These are phyloP conservation scores for Chanos chanos DNA, from an alignment of 2,797 vertebrate species.

Conservation along the genomic window DNA sequence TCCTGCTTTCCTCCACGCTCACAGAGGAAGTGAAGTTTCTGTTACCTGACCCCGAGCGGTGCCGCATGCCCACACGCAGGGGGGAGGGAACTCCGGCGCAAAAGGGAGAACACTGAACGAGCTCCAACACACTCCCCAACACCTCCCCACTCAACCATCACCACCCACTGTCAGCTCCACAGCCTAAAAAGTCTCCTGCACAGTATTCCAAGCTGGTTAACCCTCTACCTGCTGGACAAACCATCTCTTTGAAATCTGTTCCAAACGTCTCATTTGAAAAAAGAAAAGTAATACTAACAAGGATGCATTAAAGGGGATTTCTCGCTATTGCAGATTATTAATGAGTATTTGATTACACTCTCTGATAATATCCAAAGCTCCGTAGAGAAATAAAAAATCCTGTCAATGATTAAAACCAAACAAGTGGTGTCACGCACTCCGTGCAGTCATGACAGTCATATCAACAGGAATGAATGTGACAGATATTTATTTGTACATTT, in stretches of 20 bases:
- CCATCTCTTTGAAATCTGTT: not conserved
- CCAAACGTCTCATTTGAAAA: no score
- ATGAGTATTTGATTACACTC: no score
- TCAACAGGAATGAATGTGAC: no score
- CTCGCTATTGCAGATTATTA: no score
- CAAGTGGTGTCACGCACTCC: no score
- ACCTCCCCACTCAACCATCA: conserved; percentile 41
- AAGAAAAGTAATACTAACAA: no score
- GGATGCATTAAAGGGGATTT: no score
- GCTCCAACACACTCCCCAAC: conserved; percentile 38
- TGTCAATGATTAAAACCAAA: no score
- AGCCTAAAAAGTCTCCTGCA: conserved; percentile 43
- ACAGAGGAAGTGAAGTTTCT: conserved; percentile 57
- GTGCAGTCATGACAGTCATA: no score
- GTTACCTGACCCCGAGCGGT: conserved; percentile 67
- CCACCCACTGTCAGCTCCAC: conserved; percentile 50
- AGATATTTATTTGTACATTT: no score
- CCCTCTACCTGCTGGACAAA: not conserved
- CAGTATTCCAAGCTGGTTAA: conserved; percentile 35
- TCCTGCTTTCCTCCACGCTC: conserved; percentile 62
- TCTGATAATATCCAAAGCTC: no score
- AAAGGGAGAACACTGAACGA: conserved; percentile 41
- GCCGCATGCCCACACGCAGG: conserved; percentile 37
- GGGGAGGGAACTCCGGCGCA: conserved; percentile 44
- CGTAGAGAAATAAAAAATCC: no score